Conservation (phyloP, 2,888 invertebrate species). For the Alsophila aescularia region DNA sequence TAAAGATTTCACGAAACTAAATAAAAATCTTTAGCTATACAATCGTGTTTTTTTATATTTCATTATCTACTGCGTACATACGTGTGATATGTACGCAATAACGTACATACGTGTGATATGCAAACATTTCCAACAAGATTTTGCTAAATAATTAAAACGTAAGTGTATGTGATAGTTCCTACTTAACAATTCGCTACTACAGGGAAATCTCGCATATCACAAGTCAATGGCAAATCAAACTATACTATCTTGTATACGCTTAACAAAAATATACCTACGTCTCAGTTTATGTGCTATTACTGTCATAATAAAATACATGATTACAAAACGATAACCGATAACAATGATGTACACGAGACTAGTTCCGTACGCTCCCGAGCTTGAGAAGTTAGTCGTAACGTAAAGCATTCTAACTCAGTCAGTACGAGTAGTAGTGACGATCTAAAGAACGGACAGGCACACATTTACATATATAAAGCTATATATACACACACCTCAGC, state of each 20-base stretch:
- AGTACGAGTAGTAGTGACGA: conserved; percentile 35
- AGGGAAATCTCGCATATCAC: conserved; percentile 14
- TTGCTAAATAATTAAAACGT: conserved; percentile 9
- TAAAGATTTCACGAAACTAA: conserved; percentile 58
- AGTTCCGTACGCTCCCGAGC: conserved; percentile 43
- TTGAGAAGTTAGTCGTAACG: conserved; percentile 8
- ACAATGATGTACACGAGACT: conserved; percentile 73
- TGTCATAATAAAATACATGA: conserved; percentile 59
- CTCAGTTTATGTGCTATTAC: conserved; percentile 54
- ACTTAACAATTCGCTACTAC: conserved; percentile 5
- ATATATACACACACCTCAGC: conserved; percentile 73
- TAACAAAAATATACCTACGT: conserved; percentile 78
- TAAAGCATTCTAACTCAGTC: conserved; percentile 27
- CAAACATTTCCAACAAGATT: conserved; percentile 23
- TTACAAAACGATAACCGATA: conserved; percentile 70
- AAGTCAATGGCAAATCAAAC: conserved; percentile 21
- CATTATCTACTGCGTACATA: conserved; percentile 50
- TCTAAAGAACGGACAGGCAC: conserved; percentile 60
- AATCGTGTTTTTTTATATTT: conserved; percentile 50
- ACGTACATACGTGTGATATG: conserved; percentile 36
- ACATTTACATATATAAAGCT: conserved; percentile 73
- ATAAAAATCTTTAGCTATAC: conserved; percentile 63
- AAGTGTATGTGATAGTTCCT: neutral
- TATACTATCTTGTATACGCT: conserved; percentile 56
- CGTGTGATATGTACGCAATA: conserved; percentile 36